phyloP scores from a whole-genome alignment of 2,888 invertebrate species.

The Omphaloscelis lunosa region DNA sequence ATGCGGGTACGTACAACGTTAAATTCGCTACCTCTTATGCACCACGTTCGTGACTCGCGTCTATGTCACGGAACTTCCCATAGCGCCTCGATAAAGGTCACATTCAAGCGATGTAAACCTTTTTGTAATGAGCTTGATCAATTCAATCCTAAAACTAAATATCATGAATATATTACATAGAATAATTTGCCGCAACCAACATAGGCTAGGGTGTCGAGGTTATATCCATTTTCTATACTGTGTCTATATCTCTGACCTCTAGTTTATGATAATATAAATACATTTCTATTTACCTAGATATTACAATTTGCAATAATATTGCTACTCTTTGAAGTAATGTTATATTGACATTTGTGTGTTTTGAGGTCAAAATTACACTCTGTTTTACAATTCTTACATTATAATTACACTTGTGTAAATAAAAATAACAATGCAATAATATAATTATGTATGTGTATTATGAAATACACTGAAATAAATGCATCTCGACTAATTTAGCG shows the following conservation, averaged over 20 bases:
- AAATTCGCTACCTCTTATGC: constrained; percentile 35
- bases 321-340: background rate
- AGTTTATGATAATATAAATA: constrained; percentile 3
- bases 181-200: no score
- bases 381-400: constrained; percentile 10
- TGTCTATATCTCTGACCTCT: constrained; percentile 10
- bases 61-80: constrained; percentile 56
- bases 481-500: background rate
- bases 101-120: constrained; percentile 50
- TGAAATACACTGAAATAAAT: background rate
- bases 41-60: background rate
- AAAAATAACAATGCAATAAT: constrained; percentile 22
- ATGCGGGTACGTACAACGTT: no score
- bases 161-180: no score
- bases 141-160: background rate
- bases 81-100: constrained; percentile 56
- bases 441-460: background rate
- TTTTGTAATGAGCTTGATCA: constrained; percentile 36
- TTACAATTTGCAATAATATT: background rate
- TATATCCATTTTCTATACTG: background rate
- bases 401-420: constrained; percentile 23
- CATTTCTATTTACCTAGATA: background rate
- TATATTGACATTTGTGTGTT: constrained; percentile 20
- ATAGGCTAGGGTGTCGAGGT: no score
- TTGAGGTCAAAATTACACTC: constrained; percentile 36